Base-by-base conservation (phyloP, 2,113 vertebrate genomes). In the Orientallactaga bullata region DNA sequence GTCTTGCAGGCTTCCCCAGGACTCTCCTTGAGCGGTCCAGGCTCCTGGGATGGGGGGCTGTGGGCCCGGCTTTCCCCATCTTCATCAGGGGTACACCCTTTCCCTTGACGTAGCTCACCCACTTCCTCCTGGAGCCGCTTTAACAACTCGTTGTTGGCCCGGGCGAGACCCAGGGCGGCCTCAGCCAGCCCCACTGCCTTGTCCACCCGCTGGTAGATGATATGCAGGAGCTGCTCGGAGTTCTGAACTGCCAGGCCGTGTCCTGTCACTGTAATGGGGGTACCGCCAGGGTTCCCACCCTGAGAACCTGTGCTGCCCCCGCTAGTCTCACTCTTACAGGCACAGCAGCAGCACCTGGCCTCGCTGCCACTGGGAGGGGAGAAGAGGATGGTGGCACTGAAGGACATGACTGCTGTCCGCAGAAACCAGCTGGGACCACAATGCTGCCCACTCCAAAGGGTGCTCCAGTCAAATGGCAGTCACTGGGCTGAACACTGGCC, bases 331-430 rank as follows among this genome's bases (percentile, higher is more conserved):
- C 90, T 95, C 80, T 98, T 98, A 85, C 98, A 98, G 12, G 95
- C 92, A 16, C 97, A 97, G 84, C 97, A 97, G 93, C 97, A 97
- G 94, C 97, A 98, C 17, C 95, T 96, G 80, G 90, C 92, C 37
- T 98, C 97, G 0, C 89, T 95, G 82, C 95, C 94, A 5, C 96
- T 71, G 15, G 98, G 97, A 26, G 98, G 98, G 32, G 98, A 97
- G 92, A 98, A 98, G 84, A 98, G 96, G 42, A 98, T 98, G 80
- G 98, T 98, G 78, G 98, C 98, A 20, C 98, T 98, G 97, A 98
- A 98, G 65, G 98, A 98, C 98, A 98, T 98, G 85, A 71, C 69
- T 66, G 69, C 9, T 1, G 4, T 26, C 4, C 15, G 12, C 42
- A 10, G 26, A 20, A 35, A 8, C 42, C 28, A 10, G 24, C 58